Conservation (phyloP, 2,888 invertebrate species). For the Euplagia quadripunctaria region DNA sequence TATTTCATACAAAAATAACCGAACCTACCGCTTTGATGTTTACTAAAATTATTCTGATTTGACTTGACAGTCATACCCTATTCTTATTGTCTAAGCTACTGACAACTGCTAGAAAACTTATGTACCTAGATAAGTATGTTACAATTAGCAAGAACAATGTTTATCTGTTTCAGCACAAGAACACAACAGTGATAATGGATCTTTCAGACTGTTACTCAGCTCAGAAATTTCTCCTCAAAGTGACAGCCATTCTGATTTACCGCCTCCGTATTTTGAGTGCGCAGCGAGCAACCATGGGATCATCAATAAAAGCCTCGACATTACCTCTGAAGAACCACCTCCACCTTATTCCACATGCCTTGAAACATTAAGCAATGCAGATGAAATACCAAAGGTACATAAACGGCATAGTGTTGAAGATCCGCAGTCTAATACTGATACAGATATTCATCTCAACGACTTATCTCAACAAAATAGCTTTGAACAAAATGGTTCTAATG, state of each 20-base stretch:
- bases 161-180: neutral
- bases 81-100: no score
- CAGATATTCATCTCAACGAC: neutral
- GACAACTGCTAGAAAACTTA: no score
- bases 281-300: neutral
- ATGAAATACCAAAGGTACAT: neutral
- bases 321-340: neutral
- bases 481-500: neutral
- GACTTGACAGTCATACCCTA: no score
- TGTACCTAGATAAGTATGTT: neutral
- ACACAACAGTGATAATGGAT: neutral
- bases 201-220: neutral
- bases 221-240: neutral
- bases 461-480: no score
- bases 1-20: no score
- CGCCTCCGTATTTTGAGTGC: constrained; percentile 1
- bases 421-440: neutral
- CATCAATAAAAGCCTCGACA: neutral
- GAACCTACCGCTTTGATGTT: no score
- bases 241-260: neutral
- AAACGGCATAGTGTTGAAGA: neutral
- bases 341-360: constrained; percentile 7
- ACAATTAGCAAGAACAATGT: neutral
- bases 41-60: no score
- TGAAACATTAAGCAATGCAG: neutral